A percentile compares a stretch with the other conserved stretches of the same genome.
Conservation (phyloP, 2,888 invertebrate genomes). For the Zele albiditarsus region DNA sequence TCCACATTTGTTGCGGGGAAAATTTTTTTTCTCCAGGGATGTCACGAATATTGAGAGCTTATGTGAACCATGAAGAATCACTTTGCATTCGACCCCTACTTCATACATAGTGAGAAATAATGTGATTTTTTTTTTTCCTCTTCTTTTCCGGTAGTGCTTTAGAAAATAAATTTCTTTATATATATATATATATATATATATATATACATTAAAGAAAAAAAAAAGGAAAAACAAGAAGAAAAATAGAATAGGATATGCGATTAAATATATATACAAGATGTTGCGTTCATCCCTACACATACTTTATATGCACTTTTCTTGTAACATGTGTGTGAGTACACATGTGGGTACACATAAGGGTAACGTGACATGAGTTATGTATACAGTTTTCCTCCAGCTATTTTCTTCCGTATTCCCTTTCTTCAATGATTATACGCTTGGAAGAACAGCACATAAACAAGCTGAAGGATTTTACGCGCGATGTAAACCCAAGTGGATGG, state of each 20-base stretch:
- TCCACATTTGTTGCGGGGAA: not conserved
- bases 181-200: too few species aligned
- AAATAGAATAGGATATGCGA: not conserved
- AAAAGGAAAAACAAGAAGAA: not conserved
- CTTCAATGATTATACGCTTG: constrained; percentile 56
- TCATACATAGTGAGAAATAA: not conserved
- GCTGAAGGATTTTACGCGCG: constrained; percentile 53
- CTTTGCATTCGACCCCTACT: not conserved
- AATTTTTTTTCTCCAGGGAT: not conserved
- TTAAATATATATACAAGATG: not conserved
- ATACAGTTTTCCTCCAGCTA: constrained; percentile 36
- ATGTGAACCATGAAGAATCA: not conserved
- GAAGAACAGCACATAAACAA: constrained; percentile 63
- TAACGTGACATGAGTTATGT: constrained; percentile 2
- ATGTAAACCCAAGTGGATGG: constrained; percentile 27
- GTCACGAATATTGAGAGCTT: not conserved
- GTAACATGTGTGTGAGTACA: not conserved
- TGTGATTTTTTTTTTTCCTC: not conserved
- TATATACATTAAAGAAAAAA: too few species aligned
- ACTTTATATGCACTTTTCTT: constrained; percentile 8
- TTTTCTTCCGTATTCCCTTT: constrained; percentile 37
- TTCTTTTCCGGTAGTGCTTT: not conserved
- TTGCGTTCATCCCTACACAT: not conserved
- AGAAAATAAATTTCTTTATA: not conserved
- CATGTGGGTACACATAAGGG: not conserved